Evolutionary conservation across 2,797 vertebrate genomes (phyloP).

Genomic region (Hylomyscus alleni): DNA sequence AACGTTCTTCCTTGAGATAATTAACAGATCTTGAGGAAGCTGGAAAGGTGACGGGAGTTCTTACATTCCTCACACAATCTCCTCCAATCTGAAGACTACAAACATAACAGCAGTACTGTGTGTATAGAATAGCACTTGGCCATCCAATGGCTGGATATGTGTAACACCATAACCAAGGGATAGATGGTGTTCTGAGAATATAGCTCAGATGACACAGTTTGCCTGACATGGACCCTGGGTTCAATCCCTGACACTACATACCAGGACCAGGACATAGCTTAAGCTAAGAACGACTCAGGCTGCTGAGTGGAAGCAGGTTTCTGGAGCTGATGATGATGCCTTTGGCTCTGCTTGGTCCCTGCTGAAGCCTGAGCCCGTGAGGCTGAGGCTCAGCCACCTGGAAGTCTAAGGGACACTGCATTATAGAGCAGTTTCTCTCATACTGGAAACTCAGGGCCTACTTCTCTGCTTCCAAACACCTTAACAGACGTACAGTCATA

Average conservation of each 20-base stretch:
- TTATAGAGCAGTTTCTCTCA: background rate
- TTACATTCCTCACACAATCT: background rate
- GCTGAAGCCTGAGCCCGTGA: background rate
- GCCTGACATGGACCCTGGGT: background rate
- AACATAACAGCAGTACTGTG: background rate
- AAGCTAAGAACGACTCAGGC: background rate
- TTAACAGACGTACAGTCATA: background rate
- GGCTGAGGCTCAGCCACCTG: background rate
- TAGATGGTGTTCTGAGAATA: background rate
- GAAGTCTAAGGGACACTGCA: background rate
- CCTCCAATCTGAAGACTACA: background rate
- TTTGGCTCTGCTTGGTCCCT: background rate
- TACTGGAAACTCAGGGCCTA: background rate
- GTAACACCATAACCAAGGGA: background rate
- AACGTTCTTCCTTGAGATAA: background rate
- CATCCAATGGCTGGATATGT: too few relatives aligned
- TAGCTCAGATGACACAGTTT: background rate
- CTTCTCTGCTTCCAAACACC: background rate
- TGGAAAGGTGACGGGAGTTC: background rate
- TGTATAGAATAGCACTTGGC: background rate
- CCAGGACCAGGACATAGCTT: background rate
- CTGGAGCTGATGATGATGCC: background rate
- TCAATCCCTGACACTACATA: background rate
- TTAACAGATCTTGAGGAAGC: background rate
- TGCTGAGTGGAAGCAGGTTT: background rate